Evolutionary conservation across 2,797 vertebrate genomes (phyloP).

Genomic region (Zenarchopterus dispar): DNA sequence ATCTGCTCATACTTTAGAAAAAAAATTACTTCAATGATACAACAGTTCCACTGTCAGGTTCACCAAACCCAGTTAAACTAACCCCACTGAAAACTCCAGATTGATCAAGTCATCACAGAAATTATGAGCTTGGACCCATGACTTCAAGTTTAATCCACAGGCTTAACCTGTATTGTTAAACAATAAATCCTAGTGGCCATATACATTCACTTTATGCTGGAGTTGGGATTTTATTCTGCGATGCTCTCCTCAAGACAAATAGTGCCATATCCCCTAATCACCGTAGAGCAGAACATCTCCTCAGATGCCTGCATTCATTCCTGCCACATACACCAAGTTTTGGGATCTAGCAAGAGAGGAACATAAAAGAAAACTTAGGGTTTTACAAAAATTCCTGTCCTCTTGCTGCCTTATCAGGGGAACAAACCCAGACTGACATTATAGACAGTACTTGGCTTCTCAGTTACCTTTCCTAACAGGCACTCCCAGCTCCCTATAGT

Average conservation of each 20-base stretch:
- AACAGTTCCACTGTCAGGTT: too few species aligned
- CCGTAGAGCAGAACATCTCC: constrained; percentile 49
- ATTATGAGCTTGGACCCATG: background rate
- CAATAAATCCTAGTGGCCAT: background rate
- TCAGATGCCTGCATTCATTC: constrained; percentile 67
- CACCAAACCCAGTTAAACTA: too few species aligned
- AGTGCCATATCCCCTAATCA: constrained; percentile 46
- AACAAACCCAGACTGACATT: constrained; percentile 12
- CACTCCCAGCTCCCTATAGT: constrained; percentile 22
- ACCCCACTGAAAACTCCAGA: too few species aligned
- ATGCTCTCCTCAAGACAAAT: constrained; percentile 56
- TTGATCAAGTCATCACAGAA: background rate
- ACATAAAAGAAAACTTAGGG: constrained; percentile 9
- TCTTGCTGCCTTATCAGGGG: constrained; percentile 14
- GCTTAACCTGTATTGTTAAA: constrained; percentile 16
- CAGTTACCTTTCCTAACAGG: constrained; percentile 7
- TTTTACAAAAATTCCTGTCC: constrained; percentile 16
- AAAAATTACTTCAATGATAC: too few species aligned
- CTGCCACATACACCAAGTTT: constrained; percentile 21
- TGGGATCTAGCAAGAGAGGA: constrained; percentile 6
- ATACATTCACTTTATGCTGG: constrained; percentile 30
- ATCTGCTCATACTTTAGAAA: too few species aligned
- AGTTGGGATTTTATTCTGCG: constrained; percentile 59
- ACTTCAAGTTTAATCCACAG: constrained; percentile 15
- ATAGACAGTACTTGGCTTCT: constrained; percentile 5